Evolutionary conservation across 2,113 vertebrate genomes (phyloP).

Genomic region (Serinus canaria): DNA sequence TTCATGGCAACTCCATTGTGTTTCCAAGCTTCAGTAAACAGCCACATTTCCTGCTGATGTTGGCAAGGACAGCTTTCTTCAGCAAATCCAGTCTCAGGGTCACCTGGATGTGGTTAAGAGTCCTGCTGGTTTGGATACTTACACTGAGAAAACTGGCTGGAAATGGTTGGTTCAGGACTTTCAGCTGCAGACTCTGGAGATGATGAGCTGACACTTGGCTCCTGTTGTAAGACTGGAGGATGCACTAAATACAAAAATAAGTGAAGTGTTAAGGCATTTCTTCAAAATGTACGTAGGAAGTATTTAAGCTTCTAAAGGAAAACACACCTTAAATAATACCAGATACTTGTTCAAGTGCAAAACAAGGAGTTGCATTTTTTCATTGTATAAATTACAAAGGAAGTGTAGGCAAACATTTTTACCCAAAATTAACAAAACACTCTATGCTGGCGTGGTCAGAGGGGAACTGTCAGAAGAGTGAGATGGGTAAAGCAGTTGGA

Average conservation of each 20-base stretch:
- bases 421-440: background rate
- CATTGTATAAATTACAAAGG: background rate
- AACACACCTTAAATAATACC: background rate
- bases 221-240: background rate
- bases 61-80: background rate
- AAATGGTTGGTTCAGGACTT: background rate
- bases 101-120: background rate
- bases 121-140: constrained; percentile 16
- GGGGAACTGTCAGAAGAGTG: background rate
- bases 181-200: background rate
- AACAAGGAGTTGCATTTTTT: background rate
- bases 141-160: constrained; percentile 56
- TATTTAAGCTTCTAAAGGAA: background rate
- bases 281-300: background rate
- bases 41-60: background rate
- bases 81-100: background rate
- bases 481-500: background rate
- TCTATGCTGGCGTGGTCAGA: background rate
- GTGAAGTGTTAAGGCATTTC: background rate
- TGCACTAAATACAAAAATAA: background rate
- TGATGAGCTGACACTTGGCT: background rate
- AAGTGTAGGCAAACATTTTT: background rate
- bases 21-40: background rate
- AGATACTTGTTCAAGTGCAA: background rate
- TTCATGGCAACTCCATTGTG: background rate